These are phyloP conservation scores for Rhynchophorus ferrugineus DNA, from an alignment of 1,140 invertebrate genomes.

Conservation along the genomic window DNA sequence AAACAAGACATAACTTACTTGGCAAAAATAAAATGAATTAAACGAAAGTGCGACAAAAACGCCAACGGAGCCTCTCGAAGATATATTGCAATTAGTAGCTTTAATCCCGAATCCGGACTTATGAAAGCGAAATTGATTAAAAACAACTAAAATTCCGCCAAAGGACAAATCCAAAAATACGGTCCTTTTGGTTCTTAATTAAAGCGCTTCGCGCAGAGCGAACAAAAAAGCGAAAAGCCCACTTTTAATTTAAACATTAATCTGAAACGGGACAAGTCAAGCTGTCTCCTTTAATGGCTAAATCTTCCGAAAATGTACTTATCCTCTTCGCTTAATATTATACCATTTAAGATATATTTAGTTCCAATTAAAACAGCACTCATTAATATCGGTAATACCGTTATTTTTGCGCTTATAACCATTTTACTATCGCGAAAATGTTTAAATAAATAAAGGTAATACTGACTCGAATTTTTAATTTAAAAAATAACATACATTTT, in stretches of 20 bases:
- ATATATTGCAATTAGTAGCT: no score
- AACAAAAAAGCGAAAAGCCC: conserved; percentile 4
- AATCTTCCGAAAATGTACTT: conserved; percentile 12
- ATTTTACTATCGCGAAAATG: not conserved
- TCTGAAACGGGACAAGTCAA: conserved; percentile 1
- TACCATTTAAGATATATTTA: conserved; percentile 17
- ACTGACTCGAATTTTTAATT: not conserved
- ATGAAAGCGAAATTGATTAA: no score
- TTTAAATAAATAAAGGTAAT: not conserved
- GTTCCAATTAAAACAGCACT: conserved; percentile 17
- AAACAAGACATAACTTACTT: no score
- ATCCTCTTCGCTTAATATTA: conserved; percentile 14
- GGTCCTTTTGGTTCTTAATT: not conserved
- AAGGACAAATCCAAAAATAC: not conserved
- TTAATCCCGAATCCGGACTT: no score
- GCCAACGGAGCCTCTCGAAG: no score
- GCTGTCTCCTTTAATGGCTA: conserved; percentile 18
- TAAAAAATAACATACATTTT: not conserved
- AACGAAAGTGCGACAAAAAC: no score
- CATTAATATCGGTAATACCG: conserved; percentile 7
- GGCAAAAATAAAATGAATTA: no score
- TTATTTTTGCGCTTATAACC: not conserved
- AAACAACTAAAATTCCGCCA: no score
- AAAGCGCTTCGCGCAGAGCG: not conserved
- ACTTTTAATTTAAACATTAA: conserved; percentile 16